Conservation (phyloP, 2,888 invertebrate species). For the Cheilosia vulpina region DNA sequence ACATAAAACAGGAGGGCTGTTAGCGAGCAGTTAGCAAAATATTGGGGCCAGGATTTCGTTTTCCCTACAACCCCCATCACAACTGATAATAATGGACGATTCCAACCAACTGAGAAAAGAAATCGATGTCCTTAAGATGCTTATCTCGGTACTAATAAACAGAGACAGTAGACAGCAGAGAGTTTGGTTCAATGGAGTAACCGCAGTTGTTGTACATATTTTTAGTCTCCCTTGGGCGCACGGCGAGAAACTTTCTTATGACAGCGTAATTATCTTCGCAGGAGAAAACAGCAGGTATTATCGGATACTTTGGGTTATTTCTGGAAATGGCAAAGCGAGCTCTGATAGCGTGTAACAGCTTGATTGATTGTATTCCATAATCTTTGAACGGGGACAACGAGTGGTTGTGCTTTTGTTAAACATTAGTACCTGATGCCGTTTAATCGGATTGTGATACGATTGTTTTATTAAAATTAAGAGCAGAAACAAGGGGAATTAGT, state of each 20-base stretch:
- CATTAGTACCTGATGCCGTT: conserved; percentile 29
- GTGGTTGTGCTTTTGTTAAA: neutral
- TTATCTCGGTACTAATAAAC: conserved; percentile 51
- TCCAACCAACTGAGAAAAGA: conserved; percentile 53
- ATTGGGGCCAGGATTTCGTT: conserved; percentile 3
- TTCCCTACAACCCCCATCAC: conserved; percentile 28
- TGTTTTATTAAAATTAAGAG: no score
- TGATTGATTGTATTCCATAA: conserved; percentile 57
- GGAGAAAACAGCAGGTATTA: conserved; percentile 22
- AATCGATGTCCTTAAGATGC: conserved; percentile 60
- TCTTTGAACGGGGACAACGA: conserved; percentile 24
- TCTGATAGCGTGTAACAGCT: conserved; percentile 31
- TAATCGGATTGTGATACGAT: conserved; percentile 19
- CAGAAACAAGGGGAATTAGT: no score
- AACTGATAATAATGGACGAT: conserved; percentile 60
- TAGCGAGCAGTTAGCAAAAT: conserved; percentile 44
- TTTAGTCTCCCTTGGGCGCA: conserved; percentile 25
- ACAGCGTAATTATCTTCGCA: conserved; percentile 41
- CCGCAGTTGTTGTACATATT: conserved; percentile 32
- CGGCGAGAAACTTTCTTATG: conserved; percentile 43
- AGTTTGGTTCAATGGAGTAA: conserved; percentile 22
- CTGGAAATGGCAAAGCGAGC: neutral
- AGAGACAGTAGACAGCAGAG: neutral
- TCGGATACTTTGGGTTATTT: neutral
- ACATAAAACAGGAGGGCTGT: conserved; percentile 24